Evolutionary conservation across 2,797 vertebrate genomes (phyloP).

Genomic region (Urosaurus nigricauda): DNA sequence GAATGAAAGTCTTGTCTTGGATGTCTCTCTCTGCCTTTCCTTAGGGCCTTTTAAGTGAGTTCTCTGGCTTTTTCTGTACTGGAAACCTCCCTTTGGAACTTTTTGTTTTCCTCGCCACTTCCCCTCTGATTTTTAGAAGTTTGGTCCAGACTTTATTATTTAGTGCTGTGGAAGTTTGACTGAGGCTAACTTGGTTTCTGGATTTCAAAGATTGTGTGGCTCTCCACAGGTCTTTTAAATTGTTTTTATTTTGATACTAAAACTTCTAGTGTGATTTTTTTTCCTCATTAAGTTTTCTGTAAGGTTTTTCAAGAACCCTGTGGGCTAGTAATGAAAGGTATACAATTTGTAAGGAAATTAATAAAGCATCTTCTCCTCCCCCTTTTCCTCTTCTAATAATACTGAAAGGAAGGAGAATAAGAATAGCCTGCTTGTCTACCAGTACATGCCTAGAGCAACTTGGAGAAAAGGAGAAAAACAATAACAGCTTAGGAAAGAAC

Average conservation of each 20-base stretch:
- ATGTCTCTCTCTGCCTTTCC: background rate
- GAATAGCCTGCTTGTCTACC: background rate
- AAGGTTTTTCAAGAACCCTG: background rate
- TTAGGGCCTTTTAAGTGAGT: background rate
- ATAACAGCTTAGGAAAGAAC: slow-evolving; percentile 11
- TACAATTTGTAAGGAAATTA: background rate
- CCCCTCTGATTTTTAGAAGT: background rate
- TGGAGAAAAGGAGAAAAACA: background rate
- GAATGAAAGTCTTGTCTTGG: background rate
- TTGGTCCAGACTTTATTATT: background rate
- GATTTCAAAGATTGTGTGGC: background rate
- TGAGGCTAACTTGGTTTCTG: background rate
- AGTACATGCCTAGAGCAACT: background rate
- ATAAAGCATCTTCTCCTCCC: background rate
- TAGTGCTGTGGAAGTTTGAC: background rate
- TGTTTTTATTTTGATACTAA: background rate
- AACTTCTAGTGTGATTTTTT: background rate
- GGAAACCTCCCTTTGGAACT: background rate
- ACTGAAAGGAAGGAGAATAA: background rate
- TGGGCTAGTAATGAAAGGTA: background rate
- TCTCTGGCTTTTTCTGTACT: background rate
- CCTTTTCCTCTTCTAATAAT: background rate
- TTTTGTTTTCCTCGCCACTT: background rate
- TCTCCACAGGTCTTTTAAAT: background rate
- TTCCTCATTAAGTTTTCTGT: background rate